Base-by-base conservation (phyloP, 2,888 invertebrate genomes). In the Lepidochitona cinerea region DNA sequence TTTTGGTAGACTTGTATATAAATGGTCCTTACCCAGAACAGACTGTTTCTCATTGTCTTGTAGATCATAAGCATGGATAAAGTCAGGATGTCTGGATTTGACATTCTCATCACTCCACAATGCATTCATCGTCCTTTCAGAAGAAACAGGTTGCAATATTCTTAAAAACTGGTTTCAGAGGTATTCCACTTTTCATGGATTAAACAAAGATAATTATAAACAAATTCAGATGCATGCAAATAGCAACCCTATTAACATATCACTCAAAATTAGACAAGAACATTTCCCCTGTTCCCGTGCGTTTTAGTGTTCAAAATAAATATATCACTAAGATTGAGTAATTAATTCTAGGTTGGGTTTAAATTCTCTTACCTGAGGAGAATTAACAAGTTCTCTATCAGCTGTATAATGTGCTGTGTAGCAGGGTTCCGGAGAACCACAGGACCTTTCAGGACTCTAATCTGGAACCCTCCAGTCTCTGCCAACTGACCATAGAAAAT, bases 381-480 rank as follows among this genome's bases (percentile, higher is more conserved):
- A 0, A 94, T 93, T 59, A 97, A 93, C 53, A 97, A 93, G 76
- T 95, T 94, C 12, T 96, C 95, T 80, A 97, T 91, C 73, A 96
- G 92, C 0, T 95, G 95, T 79, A 95, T 93, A 79, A 97, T 93
- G 90, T 96, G 96, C 29, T 94, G 93, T 0, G 95, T 94, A 72
- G 96, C 95, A 29, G 97, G 97, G 92, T 96, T 97, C 77, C 96
- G 93, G 91, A 95, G 95, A 2, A 95, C 93, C 0, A 95, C 95
- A 91, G 95, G 94, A 23, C 95, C 96, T 69, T 81, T 95, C 93
- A 95, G 94, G 76, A 94, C 92, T 37, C 94, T 94, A 5, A 94
- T 94, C 41, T 96, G 93, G 90, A 97, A 97, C 0, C 96, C 96
- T 52, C 97, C 96, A 70, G 95, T 93, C 0, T 94, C 94, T 0